Base-by-base conservation (phyloP, 2,888 invertebrate genomes). In the Xylota sylvarum region DNA sequence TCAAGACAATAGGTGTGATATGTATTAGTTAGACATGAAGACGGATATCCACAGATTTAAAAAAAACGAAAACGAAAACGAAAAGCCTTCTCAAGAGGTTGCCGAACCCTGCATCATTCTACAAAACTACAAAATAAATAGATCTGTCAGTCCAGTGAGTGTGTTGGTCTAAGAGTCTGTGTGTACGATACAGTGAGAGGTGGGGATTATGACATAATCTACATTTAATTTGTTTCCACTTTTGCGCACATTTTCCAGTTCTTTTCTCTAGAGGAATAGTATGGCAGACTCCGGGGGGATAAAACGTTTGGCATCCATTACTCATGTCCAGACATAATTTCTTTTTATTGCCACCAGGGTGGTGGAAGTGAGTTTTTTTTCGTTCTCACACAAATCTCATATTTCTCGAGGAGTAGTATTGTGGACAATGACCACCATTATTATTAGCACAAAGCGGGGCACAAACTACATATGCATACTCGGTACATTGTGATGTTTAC, bases 151-250 rank as follows among this genome's bases (percentile, higher is more conserved):
- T 64, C 30, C 55, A 43, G 23, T 65, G 17, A 9, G 12, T 7
- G 3, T 48, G 37, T 17, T 7, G n/a, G 27, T 56, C 52, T 48
- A 58, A 19, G 62, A 56, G 43, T n/a, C n/a, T 58, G 35, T 14
- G 7, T 19, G n/a, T 14, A 4, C 7, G 5, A 46, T n/a, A 14
- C 4, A 14, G 14, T 0, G 43, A 50, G 46, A 32, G 56, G 23
- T 23, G 40, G 56, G 46, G 60, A 77, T 81, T 85, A 81, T 85
- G 81, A 85, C 81, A 85, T 85, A 85, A 85, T 85, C 85, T 77
- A 60, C 72, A 77, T 81, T 81, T 81, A 85, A 85, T 85, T 81
- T 67, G 76, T 72, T 81, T 85, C 81, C 69, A 69, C 56, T 79
- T 83, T 83, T 83, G 56, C 60, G 78, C 60, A 52, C 43, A 62